Base-by-base conservation (phyloP, 2,113 vertebrate species). In the Callithrix jacchus region DNA sequence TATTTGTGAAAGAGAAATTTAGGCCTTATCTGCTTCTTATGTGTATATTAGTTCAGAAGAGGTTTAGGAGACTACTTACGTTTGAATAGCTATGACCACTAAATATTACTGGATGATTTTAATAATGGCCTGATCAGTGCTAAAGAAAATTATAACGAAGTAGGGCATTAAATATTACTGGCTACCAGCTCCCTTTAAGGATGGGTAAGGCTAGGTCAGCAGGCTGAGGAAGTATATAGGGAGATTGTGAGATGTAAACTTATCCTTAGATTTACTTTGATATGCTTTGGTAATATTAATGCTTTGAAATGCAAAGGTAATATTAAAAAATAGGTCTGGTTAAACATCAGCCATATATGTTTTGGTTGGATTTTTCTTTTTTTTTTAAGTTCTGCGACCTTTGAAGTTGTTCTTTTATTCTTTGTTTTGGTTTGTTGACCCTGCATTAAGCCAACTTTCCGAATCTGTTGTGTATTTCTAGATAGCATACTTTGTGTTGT, bases 41-140 rank as follows among this genome's bases (percentile, higher is more conserved):
- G 52, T 92, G 54, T 94, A 32, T 94, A 66, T 81, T 87, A 88
- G 49, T 95, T 95, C 37, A 89, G 76, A 97, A 90, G 27, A 54
- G 42, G 30, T 96, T 54, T 93, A 70, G 42, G 61, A 96, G 71
- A 89, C 80, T 66, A 71, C n/a, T 40, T 93, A 32, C 81, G 80
- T 97, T 80, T 91, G 68, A 81, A 79, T 64, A 89, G 37, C 27
- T 88, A 52, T 68, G 90, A 71, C 35, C 23, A 61, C 66, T 42
- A 52, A 86, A 68, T 95, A 81, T 95, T 96, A 77, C 54, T 94
- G 56, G 30, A 17, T 83, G 89, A 82, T 56, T 86, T 94, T 93
- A 93, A 70, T 90, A 94, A 49, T 95, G 76, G 32, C 21, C 49
- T 64, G 42, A 82, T 88, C 87, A 82, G 79, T 88, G 20, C 47